Percentiles rank a stretch among this genome's conserved stretches.
These are phyloP conservation scores for Melopsittacus undulatus DNA, from an alignment of 2,797 vertebrate genomes.

Conservation along the genomic window DNA sequence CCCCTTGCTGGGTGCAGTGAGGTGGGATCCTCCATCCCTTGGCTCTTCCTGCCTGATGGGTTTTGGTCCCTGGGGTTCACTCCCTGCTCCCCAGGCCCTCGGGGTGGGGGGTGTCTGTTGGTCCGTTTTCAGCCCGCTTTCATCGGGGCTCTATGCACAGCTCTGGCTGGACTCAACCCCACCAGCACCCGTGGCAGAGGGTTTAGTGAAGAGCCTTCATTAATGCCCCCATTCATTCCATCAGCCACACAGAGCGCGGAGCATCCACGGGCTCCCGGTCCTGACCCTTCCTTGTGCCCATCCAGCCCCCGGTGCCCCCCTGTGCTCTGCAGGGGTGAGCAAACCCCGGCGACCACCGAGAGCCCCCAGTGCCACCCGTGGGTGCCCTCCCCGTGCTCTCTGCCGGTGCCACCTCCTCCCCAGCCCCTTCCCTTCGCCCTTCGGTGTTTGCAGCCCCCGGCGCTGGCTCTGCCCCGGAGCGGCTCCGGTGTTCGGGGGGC, in stretches of 20 bases:
- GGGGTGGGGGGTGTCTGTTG: background rate
- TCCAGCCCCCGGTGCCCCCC: background rate
- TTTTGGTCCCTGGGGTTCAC: background rate
- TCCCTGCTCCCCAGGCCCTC: background rate
- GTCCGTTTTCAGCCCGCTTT: background rate
- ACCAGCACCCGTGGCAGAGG: fast-evolving
- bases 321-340: fast-evolving
- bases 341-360: background rate
- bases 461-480: background rate
- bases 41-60: background rate
- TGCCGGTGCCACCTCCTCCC: background rate
- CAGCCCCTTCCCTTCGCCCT: background rate
- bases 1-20: background rate
- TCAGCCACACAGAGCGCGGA: fast-evolving
- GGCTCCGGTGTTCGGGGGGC: background rate
- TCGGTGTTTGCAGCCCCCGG: too few relatives aligned
- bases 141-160: fast-evolving
- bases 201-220: background rate
- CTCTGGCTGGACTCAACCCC: background rate
- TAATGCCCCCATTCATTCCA: fast-evolving
- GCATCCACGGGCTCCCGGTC: background rate
- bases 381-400: background rate
- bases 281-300: fast-evolving
- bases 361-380: fast-evolving
- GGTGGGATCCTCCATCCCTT: background rate